Percentiles rank a stretch among this genome's conserved stretches.
Conservation (phyloP, 2,797 vertebrate species). For the Acanthurus tractus region DNA sequence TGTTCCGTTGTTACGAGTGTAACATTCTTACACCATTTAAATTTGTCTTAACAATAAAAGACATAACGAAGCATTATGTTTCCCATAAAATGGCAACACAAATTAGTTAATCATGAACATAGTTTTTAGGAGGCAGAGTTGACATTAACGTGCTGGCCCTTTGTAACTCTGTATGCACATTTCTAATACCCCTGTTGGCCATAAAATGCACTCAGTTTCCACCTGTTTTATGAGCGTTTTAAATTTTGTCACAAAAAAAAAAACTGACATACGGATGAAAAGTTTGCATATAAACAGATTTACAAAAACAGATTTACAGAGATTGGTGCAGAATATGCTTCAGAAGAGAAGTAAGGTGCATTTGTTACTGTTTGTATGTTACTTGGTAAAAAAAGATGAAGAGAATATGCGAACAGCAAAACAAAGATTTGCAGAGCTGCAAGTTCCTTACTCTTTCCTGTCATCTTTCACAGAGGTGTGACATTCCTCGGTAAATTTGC, state of each 20-base stretch:
- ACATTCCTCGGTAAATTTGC: constrained; percentile 21
- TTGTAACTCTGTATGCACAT: constrained; percentile 29
- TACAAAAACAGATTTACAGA: not conserved
- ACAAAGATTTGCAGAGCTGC: not conserved
- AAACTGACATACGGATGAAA: constrained; percentile 5
- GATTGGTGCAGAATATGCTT: not conserved
- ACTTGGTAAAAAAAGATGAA: not conserved
- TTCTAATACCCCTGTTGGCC: constrained; percentile 26
- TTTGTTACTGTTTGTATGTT: not conserved
- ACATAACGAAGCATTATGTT: constrained; percentile 8
- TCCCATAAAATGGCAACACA: constrained; percentile 14
- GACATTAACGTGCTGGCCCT: constrained; percentile 24
- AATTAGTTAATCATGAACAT: constrained; percentile 11
- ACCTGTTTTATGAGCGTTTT: constrained; percentile 47
- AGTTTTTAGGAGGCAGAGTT: constrained; percentile 25
- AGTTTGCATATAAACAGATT: not conserved
- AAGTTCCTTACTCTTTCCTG: not conserved
- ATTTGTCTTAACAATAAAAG: constrained; percentile 20
- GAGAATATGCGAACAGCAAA: not conserved
- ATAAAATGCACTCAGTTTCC: constrained; percentile 44
- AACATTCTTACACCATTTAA: constrained; percentile 10
- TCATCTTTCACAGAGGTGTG: constrained; percentile 5
- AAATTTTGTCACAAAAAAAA: not conserved
- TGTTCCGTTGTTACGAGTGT: constrained; percentile 15
- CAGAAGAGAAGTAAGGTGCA: too few species aligned